Evolutionary conservation across 2,113 vertebrate species (phyloP).

Genomic region (Poecilia latipinna): DNA sequence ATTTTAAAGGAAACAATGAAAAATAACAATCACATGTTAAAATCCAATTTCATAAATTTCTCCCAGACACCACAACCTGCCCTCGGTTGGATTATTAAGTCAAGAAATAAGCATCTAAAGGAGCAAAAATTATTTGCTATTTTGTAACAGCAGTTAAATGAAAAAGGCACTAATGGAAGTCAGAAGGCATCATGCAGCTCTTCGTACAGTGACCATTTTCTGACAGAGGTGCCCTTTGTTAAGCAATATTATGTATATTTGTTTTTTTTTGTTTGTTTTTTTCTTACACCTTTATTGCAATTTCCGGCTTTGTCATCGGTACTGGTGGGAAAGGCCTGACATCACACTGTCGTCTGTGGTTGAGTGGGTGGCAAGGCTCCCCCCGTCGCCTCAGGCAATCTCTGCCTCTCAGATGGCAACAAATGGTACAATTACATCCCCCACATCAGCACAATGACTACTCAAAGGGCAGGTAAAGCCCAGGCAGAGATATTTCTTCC

Average conservation of each 20-base stretch:
- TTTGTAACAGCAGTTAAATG: not conserved
- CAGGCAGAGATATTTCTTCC: not conserved
- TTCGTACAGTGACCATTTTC: conserved; percentile 26
- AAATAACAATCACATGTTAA: not conserved
- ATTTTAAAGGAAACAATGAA: too few species aligned
- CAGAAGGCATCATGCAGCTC: not conserved
- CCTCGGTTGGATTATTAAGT: not conserved
- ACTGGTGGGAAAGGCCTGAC: conserved; percentile 30
- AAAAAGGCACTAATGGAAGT: not conserved
- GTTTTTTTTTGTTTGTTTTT: too few species aligned
- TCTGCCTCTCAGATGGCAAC: conserved; percentile 34
- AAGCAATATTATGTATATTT: not conserved
- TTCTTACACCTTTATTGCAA: not conserved
- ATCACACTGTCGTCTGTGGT: conserved; percentile 26
- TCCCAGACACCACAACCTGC: not conserved
- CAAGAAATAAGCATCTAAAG: not conserved
- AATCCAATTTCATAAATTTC: not conserved
- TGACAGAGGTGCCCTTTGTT: not conserved
- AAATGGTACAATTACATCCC: conserved; percentile 49
- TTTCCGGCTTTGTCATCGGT: conserved; percentile 24
- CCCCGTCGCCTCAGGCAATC: conserved; percentile 37
- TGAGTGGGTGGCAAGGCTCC: conserved; percentile 35
- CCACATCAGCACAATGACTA: conserved; percentile 14
- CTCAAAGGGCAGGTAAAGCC: conserved; percentile 19
- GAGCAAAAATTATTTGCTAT: not conserved